phyloP scores from a whole-genome alignment of 2,113 vertebrate genomes.

The Gambusia affinis region DNA sequence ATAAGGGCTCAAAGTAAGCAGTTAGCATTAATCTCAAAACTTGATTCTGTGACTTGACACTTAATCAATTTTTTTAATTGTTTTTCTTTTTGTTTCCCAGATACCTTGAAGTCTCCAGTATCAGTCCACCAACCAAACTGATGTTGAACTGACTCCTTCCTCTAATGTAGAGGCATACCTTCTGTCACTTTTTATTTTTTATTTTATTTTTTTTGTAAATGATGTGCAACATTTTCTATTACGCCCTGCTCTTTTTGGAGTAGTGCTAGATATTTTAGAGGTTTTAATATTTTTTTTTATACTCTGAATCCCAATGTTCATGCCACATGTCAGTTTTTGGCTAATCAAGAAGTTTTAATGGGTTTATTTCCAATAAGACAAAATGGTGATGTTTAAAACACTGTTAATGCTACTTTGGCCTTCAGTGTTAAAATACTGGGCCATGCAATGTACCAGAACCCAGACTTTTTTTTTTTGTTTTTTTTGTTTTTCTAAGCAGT shows the following conservation, averaged over 20 bases:
- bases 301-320: conserved; percentile 37
- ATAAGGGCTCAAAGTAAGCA: conserved; percentile 91
- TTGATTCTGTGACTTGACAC: background rate
- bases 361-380: conserved; percentile 34
- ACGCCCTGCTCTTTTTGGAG: conserved; percentile 58
- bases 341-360: conserved; percentile 69
- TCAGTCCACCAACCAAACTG: conserved; percentile 84
- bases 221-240: conserved; percentile 48
- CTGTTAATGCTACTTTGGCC: conserved; percentile 3
- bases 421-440: conserved; percentile 6
- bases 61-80: background rate
- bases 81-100: conserved; percentile 62
- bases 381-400: conserved; percentile 1
- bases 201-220: conserved; percentile 32
- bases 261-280: conserved; percentile 47
- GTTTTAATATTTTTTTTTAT: conserved; percentile 51
- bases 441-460: conserved; percentile 16
- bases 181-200: conserved; percentile 7
- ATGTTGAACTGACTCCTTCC: conserved; percentile 58
- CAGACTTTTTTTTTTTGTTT: background rate
- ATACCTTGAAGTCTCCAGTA: conserved; percentile 88
- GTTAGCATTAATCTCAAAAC: too few relatives aligned
- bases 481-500: background rate
- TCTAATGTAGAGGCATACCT: conserved; percentile 9
- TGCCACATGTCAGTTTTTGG: conserved; percentile 42